These are phyloP conservation scores for Gandaritis pyraliata DNA, from an alignment of 2,888 invertebrate species.

Conservation along the genomic window DNA sequence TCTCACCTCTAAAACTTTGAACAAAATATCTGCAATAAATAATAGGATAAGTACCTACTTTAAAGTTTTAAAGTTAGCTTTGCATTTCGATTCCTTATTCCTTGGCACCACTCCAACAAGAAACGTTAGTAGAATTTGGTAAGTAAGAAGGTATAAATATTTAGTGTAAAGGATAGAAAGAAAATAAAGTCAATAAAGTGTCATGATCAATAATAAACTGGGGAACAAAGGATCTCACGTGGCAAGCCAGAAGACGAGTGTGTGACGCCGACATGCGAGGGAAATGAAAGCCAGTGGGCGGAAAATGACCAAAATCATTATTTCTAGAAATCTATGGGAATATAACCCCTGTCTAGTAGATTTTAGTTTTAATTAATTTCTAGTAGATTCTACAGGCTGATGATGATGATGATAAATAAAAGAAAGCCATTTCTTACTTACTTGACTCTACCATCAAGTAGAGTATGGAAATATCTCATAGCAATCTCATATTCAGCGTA, in stretches of 20 bases:
- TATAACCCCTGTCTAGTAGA: too few species aligned
- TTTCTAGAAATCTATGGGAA: too few species aligned
- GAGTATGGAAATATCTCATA: constrained; percentile 62
- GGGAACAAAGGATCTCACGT: too few species aligned
- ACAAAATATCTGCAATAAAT: constrained; percentile 14
- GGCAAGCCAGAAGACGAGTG: too few species aligned
- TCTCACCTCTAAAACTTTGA: constrained; percentile 1
- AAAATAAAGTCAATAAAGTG: too few species aligned
- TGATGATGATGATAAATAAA: background rate
- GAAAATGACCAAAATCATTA: too few species aligned
- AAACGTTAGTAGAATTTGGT: constrained; percentile 27
- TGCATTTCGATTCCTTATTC: constrained; percentile 14
- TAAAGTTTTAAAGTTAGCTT: constrained; percentile 24
- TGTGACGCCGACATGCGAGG: too few species aligned
- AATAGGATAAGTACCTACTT: constrained; percentile 9
- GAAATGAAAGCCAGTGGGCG: too few species aligned
- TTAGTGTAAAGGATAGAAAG: background rate
- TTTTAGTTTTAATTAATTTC: too few species aligned
- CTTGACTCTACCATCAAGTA: constrained; percentile 69
- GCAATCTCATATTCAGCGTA: constrained; percentile 69
- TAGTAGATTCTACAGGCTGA: too few species aligned
- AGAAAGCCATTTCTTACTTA: constrained; percentile 33
- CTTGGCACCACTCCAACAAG: constrained; percentile 25
- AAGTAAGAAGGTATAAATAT: constrained; percentile 7
- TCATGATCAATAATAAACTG: too few species aligned